These are phyloP conservation scores for Rhinoderma darwinii DNA, from an alignment of 2,113 vertebrate species.

Conservation along the genomic window DNA sequence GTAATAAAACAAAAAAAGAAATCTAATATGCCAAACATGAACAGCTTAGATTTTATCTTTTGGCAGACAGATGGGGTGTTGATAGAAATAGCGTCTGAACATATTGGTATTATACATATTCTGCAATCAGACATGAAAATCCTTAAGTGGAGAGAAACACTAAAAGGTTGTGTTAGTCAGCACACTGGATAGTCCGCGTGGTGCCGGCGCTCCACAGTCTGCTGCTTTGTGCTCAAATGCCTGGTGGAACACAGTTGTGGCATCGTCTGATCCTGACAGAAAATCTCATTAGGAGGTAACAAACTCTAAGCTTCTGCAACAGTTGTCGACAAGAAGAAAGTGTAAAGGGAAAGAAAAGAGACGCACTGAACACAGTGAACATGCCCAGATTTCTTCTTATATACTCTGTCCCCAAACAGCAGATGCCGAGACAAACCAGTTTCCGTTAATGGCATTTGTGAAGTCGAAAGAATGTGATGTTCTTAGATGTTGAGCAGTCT, in stretches of 20 bases:
- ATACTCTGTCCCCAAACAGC: constrained; percentile 17
- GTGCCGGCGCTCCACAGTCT: neutral
- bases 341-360: constrained; percentile 38
- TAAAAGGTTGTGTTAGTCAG: constrained; percentile 2
- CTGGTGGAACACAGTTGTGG: constrained; percentile 29
- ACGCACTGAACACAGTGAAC: constrained; percentile 18
- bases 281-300: constrained; percentile 55
- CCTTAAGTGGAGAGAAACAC: constrained; percentile 43
- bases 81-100: constrained; percentile 29
- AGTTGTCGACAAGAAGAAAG: constrained; percentile 43
- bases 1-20: constrained; percentile 25
- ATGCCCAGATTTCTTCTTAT: constrained; percentile 37
- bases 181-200: constrained; percentile 8
- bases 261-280: constrained; percentile 47
- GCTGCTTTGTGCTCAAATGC: constrained; percentile 44
- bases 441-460: constrained; percentile 50
- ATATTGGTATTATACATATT: constrained; percentile 47
- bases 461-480: neutral
- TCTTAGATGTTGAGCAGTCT: constrained; percentile 2
- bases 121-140: constrained; percentile 49
- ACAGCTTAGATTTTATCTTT: constrained; percentile 24
- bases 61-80: constrained; percentile 35
- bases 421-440: constrained; percentile 49
- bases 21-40: constrained; percentile 14
- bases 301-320: constrained; percentile 43